phyloP scores from a whole-genome alignment of 2,888 invertebrate species.

The Phalera bucephala region DNA sequence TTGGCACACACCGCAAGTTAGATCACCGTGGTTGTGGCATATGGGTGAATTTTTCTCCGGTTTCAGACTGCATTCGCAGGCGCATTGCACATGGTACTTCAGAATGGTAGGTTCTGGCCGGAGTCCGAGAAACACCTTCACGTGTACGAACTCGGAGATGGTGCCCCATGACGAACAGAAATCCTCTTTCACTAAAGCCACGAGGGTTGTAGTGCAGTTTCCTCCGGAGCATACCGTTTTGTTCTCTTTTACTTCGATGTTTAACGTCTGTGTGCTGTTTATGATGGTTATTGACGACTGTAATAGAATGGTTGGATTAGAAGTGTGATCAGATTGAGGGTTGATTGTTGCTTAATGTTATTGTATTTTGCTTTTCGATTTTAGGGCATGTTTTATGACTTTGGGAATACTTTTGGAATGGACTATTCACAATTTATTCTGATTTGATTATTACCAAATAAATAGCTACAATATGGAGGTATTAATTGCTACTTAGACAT shows the following conservation, averaged over 20 bases:
- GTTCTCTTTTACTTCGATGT: conserved; percentile 21
- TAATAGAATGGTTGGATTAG: conserved; percentile 2
- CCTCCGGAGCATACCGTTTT: conserved; percentile 23
- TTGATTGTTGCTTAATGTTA: too few relatives aligned
- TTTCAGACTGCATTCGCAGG: conserved; percentile 50
- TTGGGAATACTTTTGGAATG: too few relatives aligned
- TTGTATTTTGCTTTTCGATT: too few relatives aligned
- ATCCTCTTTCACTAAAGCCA: conserved; percentile 23
- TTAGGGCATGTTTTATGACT: too few relatives aligned
- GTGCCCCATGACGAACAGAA: conserved; percentile 50
- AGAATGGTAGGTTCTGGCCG: conserved; percentile 37
- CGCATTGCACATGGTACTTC: conserved; percentile 61
- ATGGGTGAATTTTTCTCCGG: conserved; percentile 56
- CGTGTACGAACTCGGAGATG: conserved; percentile 38
- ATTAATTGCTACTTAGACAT: too few relatives aligned
- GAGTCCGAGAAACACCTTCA: conserved; percentile 41
- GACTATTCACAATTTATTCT: too few relatives aligned
- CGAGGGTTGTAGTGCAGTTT: conserved; percentile 35
- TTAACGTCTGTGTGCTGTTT: conserved; percentile 45
- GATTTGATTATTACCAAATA: too few relatives aligned
- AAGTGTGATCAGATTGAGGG: too few relatives aligned
- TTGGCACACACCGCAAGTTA: conserved; percentile 84
- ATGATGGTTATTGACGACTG: conserved; percentile 17
- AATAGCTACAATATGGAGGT: too few relatives aligned
- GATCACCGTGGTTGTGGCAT: conserved; percentile 76